Base-by-base conservation (phyloP, 2,888 invertebrate species). In the Nudaria mundana region DNA sequence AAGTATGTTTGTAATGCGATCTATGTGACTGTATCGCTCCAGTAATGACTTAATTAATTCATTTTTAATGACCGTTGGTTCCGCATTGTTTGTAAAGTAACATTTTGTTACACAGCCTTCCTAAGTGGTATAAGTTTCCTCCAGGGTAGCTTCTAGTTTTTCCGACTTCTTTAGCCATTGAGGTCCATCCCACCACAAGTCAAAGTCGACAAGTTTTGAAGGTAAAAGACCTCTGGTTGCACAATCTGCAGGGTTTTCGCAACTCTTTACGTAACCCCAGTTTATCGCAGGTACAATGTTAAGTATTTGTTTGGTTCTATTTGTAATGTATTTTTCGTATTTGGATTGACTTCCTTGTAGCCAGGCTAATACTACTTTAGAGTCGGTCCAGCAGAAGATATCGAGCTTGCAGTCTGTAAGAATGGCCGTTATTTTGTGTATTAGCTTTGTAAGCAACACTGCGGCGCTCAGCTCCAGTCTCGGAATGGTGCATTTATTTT, bases 401-500 rank as follows among this genome's bases (percentile, higher is more conserved):
- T n/a, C n/a, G n/a, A n/a, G n/a, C n/a, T n/a, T n/a, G n/a, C n/a
- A n/a, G n/a, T n/a, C n/a, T n/a, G n/a, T n/a, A n/a, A n/a, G n/a
- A n/a, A n/a, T n/a, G n/a, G n/a, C n/a, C n/a, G n/a, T n/a, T n/a
- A n/a, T n/a, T n/a, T n/a, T n/a, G n/a, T n/a, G n/a, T n/a, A 20
- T 8, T 8, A 20, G 20, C 5, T 20, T n/a, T n/a, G n/a, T n/a
- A n/a, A 20, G 8, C 5, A 55, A 30, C n/a, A 42, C 10, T 1
- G 57, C 53, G 3, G 48, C 54, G n/a, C 37, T 14, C 0, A 57
- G 29, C 30, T 57, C 57, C 4, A 58, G 25, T 32, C 46, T 33
- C 3, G 55, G 57, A 2, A 55, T 13, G 0, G 55, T 30, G 10
- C 11, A 30, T 29, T 43, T 40, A 31, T 53, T 32, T 2, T 34